Conservation (phyloP, 1,140 invertebrate species). For the Diorhabda elongata region DNA sequence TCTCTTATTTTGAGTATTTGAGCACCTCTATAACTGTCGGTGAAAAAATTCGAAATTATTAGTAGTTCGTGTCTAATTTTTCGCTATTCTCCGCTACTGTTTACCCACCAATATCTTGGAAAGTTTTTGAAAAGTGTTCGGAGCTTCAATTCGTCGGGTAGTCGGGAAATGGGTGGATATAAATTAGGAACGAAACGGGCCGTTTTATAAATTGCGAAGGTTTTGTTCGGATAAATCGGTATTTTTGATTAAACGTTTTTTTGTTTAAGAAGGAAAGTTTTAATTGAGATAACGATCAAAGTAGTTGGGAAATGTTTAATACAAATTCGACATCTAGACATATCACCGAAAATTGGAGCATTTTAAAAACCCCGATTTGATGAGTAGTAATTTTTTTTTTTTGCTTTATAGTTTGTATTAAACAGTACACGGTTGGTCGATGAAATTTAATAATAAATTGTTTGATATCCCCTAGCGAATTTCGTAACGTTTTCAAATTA, state of each 20-base stretch:
- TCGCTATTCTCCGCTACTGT: background rate
- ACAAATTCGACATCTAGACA: background rate
- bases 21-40: too few relatives aligned
- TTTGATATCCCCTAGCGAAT: background rate
- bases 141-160: background rate
- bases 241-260: background rate
- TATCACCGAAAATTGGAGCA: background rate
- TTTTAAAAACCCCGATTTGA: background rate
- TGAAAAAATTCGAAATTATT: too few relatives aligned
- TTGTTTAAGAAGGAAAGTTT: background rate
- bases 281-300: too few relatives aligned
- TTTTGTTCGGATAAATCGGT: background rate
- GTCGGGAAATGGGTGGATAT: background rate
- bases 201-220: conserved; percentile 1
- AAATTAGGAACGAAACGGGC: background rate
- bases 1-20: too few relatives aligned
- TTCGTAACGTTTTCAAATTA: background rate
- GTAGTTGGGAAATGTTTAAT: background rate
- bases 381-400: too few relatives aligned
- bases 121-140: background rate
- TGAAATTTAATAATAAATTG: background rate
- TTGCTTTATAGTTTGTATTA: too few relatives aligned
- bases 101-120: background rate
- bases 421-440: too few relatives aligned
- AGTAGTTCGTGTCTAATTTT: too few relatives aligned